Base-by-base conservation (phyloP, 1,140 invertebrate genomes). In the Ridgeia piscesae region DNA sequence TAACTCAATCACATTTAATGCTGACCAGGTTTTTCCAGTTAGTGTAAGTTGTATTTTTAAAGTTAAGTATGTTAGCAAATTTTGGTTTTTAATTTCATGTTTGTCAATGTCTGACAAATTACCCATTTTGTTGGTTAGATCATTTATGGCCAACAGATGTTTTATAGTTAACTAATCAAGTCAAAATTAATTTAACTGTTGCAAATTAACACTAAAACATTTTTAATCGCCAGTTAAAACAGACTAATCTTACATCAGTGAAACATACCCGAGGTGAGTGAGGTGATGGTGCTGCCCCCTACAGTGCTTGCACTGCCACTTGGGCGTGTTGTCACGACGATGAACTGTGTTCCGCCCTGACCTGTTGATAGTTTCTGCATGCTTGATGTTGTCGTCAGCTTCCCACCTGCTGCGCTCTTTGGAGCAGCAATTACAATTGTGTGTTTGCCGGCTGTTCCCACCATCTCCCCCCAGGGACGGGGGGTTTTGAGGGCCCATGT, bases 371-470 rank as follows among this genome's bases (percentile, higher is more conserved):
- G 33, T 93, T 96, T 96, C 33, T 96, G 96, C 89, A 96, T 94
- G 58, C 58, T 77, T 17, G 58, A 77, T 88, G 96, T 95, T 34
- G 96, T 95, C 89, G 96, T 94, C 91, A 96, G 95, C 94, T 96
- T 96, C 31, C 94, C 95, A 42, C 90, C 91, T n/a, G 94, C 94
- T 14, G 93, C 92, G 33, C 94, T 94, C 93, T 96, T 96, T 11
- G 96, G 96, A 33, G 96, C 95, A 50, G 96, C 95, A 91, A 96
- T 96, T 50, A 96, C 96, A 88, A 96, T 96, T 91, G 96, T 96
- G 93, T 96, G 96, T 89, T 95, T 95, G 34, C 95, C 95, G 42
- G 92, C 34, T 8, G 34, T 89, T 33, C 94, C 94, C 34, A 92
- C 94, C 21, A 93, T 92, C 17, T 93, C 88, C 2, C 96, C 95